Conservation (phyloP, 2,888 invertebrate genomes). For the Troides aeacus region DNA sequence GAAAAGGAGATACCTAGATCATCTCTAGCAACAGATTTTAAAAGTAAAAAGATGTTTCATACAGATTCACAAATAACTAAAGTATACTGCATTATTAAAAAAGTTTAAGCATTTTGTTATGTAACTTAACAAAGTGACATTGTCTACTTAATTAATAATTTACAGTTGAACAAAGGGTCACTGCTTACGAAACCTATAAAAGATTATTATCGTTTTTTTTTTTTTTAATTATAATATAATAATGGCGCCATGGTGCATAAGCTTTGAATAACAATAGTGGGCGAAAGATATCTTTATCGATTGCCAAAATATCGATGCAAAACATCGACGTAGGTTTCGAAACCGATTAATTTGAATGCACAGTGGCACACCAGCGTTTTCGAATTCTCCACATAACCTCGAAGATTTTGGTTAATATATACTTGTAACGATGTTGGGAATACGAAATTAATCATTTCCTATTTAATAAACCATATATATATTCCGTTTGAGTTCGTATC, state of each 20-base stretch:
- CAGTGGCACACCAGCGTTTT: slow-evolving; percentile 45
- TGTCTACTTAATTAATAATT: not conserved
- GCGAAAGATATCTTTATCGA: slow-evolving; percentile 52
- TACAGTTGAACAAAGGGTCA: slow-evolving; percentile 8
- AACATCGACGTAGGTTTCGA: slow-evolving; percentile 39
- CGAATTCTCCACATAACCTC: slow-evolving; percentile 51
- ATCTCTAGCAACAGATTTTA: not conserved
- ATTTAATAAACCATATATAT: slow-evolving; percentile 38
- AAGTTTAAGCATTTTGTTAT: no score
- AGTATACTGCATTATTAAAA: no score
- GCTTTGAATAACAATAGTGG: slow-evolving; percentile 47
- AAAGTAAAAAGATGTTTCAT: no score
- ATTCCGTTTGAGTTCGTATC: slow-evolving; percentile 40
- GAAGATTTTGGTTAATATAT: slow-evolving; percentile 67
- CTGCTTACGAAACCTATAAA: slow-evolving; percentile 23
- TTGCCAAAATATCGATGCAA: slow-evolving; percentile 48
- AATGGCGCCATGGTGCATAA: slow-evolving; percentile 20
- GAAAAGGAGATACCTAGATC: not conserved
- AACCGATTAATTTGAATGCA: slow-evolving; percentile 50
- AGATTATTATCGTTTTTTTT: slow-evolving; percentile 27
- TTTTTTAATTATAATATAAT: slow-evolving; percentile 18
- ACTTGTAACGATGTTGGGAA: slow-evolving; percentile 50
- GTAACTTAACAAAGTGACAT: not conserved
- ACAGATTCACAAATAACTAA: no score
- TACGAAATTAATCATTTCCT: slow-evolving; percentile 51